A percentile compares a stretch with the other conserved stretches of the same genome.
These are phyloP conservation scores for Pantherophis guttatus DNA, from an alignment of 2,113 vertebrate species.

Conservation along the genomic window DNA sequence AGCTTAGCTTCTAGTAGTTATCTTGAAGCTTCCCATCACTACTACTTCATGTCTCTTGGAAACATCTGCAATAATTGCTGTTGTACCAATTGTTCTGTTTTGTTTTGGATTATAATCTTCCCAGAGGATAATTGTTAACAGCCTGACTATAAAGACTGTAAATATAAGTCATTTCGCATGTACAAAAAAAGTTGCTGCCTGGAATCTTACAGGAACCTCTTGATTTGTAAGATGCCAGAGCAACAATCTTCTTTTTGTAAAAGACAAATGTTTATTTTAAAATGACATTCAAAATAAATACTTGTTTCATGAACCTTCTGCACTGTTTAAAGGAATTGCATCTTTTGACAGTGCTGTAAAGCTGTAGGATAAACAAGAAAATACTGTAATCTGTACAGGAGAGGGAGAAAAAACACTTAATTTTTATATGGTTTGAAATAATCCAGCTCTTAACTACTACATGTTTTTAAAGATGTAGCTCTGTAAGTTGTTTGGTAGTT, in stretches of 20 bases:
- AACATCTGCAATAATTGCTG: not conserved
- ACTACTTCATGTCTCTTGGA: not conserved
- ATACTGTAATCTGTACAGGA: not conserved
- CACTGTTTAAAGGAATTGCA: not conserved
- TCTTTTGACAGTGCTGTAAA: not conserved
- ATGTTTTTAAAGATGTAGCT: constrained; percentile 25
- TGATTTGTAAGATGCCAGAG: not conserved
- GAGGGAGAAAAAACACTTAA: not conserved
- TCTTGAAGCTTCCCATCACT: not conserved
- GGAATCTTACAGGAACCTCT: not conserved
- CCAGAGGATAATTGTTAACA: not conserved
- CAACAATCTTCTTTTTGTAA: not conserved
- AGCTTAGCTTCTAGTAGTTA: not conserved
- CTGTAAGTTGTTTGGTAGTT: constrained; percentile 58
- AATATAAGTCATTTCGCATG: not conserved
- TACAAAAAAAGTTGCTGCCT: not conserved
- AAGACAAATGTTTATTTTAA: not conserved
- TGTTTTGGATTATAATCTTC: not conserved
- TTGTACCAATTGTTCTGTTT: not conserved
- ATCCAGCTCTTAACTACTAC: not conserved
- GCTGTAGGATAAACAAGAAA: not conserved
- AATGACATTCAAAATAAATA: not conserved
- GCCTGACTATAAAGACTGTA: not conserved
- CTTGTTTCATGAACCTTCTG: not conserved
- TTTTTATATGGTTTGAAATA: not conserved